Conservation (phyloP, 2,113 vertebrate genomes). For the Tragelaphus strepsiceros region DNA sequence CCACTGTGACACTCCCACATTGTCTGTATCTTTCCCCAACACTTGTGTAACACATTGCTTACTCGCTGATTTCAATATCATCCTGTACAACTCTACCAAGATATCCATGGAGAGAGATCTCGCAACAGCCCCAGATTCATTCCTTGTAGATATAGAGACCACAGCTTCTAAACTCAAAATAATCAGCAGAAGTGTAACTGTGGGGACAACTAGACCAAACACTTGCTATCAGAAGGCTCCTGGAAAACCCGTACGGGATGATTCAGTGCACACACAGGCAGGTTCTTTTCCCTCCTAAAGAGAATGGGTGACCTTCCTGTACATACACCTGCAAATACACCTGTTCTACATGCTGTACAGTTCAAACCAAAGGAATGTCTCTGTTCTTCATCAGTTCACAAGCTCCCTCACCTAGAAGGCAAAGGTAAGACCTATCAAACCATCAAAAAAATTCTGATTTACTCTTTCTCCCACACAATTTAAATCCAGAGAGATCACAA, state of each 20-base stretch:
- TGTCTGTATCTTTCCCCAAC: neutral
- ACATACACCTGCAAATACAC: accelerated
- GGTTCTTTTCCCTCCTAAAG: neutral
- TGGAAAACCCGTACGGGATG: neutral
- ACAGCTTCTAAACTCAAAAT: neutral
- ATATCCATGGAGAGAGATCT: neutral
- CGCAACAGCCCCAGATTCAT: neutral
- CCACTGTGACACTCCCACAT: accelerated
- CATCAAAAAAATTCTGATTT: neutral
- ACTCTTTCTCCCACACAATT: neutral
- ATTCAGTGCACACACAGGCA: neutral
- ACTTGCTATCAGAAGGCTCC: neutral
- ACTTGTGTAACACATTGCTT: no score
- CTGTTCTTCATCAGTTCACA: neutral
- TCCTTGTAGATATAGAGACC: neutral
- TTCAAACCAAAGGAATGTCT: neutral
- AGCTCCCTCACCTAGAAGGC: neutral
- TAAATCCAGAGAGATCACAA: neutral
- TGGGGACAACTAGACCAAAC: neutral
- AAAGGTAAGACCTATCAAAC: neutral
- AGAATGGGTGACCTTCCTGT: neutral
- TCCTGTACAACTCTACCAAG: no score
- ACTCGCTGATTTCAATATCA: neutral
- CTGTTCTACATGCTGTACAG: no score
- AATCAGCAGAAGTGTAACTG: neutral